phyloP scores from a whole-genome alignment of 2,113 vertebrate genomes.

The Suricata suricatta region DNA sequence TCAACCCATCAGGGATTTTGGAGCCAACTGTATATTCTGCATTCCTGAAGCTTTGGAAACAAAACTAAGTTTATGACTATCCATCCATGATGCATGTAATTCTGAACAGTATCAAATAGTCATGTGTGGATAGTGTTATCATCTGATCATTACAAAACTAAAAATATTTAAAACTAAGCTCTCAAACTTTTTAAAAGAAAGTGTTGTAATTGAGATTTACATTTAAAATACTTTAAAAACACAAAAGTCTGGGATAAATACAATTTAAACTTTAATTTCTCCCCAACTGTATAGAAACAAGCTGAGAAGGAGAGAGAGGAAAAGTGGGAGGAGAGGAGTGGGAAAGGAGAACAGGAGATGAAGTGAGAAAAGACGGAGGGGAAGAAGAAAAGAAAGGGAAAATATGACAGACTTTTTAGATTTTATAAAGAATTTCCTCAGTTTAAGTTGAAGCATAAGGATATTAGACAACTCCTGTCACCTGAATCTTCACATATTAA shows the following conservation, averaged over 20 bases:
- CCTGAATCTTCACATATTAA: conserved; percentile 3
- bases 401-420: background rate
- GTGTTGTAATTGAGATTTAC: background rate
- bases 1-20: background rate
- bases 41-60: conserved; percentile 62
- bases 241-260: background rate
- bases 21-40: conserved; percentile 67
- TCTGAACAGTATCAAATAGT: background rate
- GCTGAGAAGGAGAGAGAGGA: background rate
- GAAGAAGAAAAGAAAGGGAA: background rate
- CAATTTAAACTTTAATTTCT: background rate
- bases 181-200: conserved; percentile 16
- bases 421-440: conserved; percentile 12
- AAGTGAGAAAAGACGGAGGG: background rate
- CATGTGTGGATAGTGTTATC: background rate
- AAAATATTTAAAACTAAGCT: conserved; percentile 51
- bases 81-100: background rate
- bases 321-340: background rate
- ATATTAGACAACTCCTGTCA: background rate
- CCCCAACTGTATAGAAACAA: background rate
- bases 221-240: conserved; percentile 35
- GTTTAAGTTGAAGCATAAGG: background rate
- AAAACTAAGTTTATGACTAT: conserved; percentile 65
- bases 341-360: background rate
- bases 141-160: conserved; percentile 35